These are phyloP conservation scores for Chironomus striatipennis DNA, from an alignment of 1,140 invertebrate species.

Conservation along the genomic window DNA sequence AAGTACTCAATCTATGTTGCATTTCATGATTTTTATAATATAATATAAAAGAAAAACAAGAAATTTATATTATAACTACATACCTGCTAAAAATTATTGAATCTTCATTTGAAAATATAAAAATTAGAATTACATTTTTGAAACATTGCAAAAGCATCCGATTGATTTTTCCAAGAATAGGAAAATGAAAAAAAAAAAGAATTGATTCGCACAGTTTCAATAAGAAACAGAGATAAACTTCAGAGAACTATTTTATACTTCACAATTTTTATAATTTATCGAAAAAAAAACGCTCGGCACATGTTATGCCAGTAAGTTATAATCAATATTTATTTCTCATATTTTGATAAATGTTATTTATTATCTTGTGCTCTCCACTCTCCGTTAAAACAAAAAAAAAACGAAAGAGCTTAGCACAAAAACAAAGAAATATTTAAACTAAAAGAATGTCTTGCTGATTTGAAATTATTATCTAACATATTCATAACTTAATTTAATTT, in stretches of 20 bases:
- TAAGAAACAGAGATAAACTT: background rate
- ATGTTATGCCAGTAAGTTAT: background rate
- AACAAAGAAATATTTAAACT: background rate
- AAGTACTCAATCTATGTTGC: slow-evolving; percentile 1
- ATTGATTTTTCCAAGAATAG: background rate
- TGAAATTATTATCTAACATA: background rate
- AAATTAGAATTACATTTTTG: background rate
- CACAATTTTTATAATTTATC: background rate
- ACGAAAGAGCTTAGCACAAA: background rate
- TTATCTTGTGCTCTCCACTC: background rate
- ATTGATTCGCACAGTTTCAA: background rate
- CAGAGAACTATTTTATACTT: background rate
- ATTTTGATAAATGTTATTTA: slow-evolving; percentile 15
- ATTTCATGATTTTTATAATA: background rate
- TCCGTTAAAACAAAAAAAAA: background rate
- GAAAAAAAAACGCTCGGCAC: background rate
- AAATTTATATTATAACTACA: no score
- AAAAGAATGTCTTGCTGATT: background rate
- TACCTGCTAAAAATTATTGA: background rate
- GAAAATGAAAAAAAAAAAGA: background rate
- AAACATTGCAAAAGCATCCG: background rate
- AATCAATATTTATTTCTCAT: slow-evolving; percentile 14
- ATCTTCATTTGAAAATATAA: background rate
- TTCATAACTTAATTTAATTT: slow-evolving; percentile 1
- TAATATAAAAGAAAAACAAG: no score